Conservation (phyloP, 2,797 vertebrate genomes). For the Mus caroli region DNA sequence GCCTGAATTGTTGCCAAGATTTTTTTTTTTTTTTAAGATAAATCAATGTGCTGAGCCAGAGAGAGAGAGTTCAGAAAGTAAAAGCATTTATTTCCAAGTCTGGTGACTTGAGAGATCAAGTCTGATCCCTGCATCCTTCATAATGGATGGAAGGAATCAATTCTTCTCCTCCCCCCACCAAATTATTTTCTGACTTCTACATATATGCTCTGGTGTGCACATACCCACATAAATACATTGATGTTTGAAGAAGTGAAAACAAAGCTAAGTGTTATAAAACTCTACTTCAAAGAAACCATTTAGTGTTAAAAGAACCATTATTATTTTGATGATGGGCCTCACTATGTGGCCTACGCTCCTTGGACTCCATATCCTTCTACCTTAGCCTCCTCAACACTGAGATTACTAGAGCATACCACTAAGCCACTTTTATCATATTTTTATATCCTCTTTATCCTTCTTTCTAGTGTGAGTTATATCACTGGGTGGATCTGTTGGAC, state of each 20-base stretch:
- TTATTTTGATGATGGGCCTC: not conserved
- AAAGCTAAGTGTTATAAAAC: not conserved
- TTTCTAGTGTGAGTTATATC: slow-evolving; percentile 96
- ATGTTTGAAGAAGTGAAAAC: not conserved
- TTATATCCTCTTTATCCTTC: not conserved
- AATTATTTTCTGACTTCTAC: not conserved
- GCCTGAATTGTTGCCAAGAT: slow-evolving; percentile 34
- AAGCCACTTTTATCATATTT: slow-evolving; percentile 31
- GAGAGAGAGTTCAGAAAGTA: not conserved
- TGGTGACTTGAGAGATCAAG: not conserved
- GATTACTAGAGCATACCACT: not conserved
- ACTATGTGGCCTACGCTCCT: not conserved
- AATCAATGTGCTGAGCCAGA: not conserved
- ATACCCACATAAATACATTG: not conserved
- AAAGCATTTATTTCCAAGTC: not conserved
- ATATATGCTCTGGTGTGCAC: too few species aligned
- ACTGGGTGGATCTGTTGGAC: slow-evolving; percentile 98
- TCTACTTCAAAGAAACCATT: not conserved
- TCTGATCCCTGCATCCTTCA: not conserved
- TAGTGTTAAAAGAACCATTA: not conserved
- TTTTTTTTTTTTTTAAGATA: not conserved
- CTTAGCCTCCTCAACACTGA: not conserved
- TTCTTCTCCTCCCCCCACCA: too few species aligned
- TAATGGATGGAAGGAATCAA: not conserved
- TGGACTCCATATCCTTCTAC: not conserved